Base-by-base conservation (phyloP, 2,888 invertebrate genomes). In the Gortyna flavago region DNA sequence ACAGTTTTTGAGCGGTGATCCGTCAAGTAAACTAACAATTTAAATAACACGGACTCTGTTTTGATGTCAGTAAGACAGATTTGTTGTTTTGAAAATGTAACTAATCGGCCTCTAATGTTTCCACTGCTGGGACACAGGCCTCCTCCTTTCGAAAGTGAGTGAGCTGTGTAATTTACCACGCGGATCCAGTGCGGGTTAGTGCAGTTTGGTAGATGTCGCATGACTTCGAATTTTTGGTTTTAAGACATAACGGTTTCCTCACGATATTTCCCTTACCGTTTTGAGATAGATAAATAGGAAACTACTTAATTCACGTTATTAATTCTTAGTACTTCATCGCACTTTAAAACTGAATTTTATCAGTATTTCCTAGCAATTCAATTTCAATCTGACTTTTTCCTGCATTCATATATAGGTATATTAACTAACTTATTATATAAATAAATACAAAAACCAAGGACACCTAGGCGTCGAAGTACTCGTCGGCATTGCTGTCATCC, bases 301-400 rank as follows among this genome's bases (percentile, higher is more conserved):
- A n/a, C 13, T 38, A 13, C 35, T n/a, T 11, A 8, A 29, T 18
- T 29, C 18, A 54, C 41, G 54, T 9, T 32, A 48, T 51, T 25
- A 16, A 25, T 51, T 51, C n/a, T 57, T 32, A 32, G 48, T 21
- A 18, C 18, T 62, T 11, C 25, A 64, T 18, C 25, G n/a, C 35
- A 35, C 66, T 57, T 29, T 13, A 51, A 68, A 73, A 67, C 21
- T 51, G 8, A 38, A 70, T 73, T 72, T 85, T 61, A 82, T 66
- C 44, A 78, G 48, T 67, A 61, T 57, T 71, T 70, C 57, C 41
- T 13, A 67, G 29, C 38, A 82, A 82, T 85, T 82, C 57, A 79
- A 84, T 82, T 78, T 35, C 61, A 64, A 29, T 78, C 44, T 73
- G 62, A 72, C 73, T 76, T 85, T 85, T 77, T 11, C 62, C 59